Evolutionary conservation across 2,797 vertebrate genomes (phyloP), one percentile per base, ranked within the genome.

Genomic region (Platalea minor): DNA sequence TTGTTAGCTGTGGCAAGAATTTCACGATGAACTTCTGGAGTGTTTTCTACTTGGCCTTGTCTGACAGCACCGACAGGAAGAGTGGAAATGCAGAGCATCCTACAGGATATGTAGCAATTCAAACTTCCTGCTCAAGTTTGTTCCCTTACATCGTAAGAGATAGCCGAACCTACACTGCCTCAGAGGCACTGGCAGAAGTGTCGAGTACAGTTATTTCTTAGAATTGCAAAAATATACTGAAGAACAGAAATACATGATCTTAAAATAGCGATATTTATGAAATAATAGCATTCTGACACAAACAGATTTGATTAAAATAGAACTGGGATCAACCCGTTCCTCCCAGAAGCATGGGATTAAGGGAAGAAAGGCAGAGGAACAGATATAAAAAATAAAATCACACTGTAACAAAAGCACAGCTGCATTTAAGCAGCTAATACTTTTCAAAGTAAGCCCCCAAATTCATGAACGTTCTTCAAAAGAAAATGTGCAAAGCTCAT

Each of bases 41-140:
- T 41, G 64, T 86, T 72, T 94, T 91, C n/a, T 77, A 15, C 33
- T 72, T 50, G 31, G 81, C 57, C 45, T 57, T 43, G 41, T 61
- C 65, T 46, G 60, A 87, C 18, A 91, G 75, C 0, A 2, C 33
- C 3, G 3, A 89, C 75, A 72, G 80, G 51, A 91, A 91, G 29
- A 41, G 7, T 43, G 56, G 88, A 89, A 94, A 84, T 41, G 31
- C 64, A 80, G 37, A 35, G 14, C 21, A 72, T 83, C 85, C 93
- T 84, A 82, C 51, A 93, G 63, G 90, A 92, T 90, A 91, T 46
- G 77, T 15, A 77, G 85, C 67, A 95, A 95, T 59, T 91, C 53
- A 54, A 83, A 57, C 83, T 89, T 96, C 90, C 90, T 80, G 80
- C 26, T 61, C 24, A 67, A 86, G 11, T 68, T 78, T 9, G 5